These are phyloP conservation scores for Stenopsyche tienmushanensis DNA, from an alignment of 1,140 invertebrate species.

Conservation along the genomic window DNA sequence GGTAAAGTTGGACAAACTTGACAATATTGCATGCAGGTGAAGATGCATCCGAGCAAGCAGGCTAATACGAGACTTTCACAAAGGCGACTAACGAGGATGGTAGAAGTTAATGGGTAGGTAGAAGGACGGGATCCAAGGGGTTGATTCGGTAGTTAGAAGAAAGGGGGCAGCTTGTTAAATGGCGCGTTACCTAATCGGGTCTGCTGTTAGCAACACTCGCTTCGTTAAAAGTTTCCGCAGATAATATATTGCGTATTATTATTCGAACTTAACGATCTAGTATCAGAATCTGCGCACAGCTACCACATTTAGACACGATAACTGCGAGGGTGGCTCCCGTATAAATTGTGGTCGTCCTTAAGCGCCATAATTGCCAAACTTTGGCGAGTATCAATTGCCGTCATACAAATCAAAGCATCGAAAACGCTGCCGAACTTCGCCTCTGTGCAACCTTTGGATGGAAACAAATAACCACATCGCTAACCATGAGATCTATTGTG, in stretches of 20 bases:
- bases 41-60: too few relatives aligned
- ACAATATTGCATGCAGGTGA: too few relatives aligned
- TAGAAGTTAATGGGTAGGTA: background rate
- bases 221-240: conserved; percentile 37
- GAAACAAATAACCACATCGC: background rate
- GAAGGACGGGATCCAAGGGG: too few relatives aligned
- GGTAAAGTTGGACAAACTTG: too few relatives aligned
- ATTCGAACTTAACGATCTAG: conserved; percentile 23
- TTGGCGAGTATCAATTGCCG: background rate
- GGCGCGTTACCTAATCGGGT: conserved; percentile 32
- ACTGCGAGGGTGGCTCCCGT: background rate
- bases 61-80: too few relatives aligned
- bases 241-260: conserved; percentile 35
- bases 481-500: too few relatives aligned
- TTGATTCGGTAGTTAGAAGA: background rate
- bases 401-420: background rate
- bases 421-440: background rate
- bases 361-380: conserved; percentile 1
- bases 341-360: background rate
- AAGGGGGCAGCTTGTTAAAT: conserved; percentile 27
- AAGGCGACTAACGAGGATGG: background rate
- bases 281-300: conserved; percentile 10
- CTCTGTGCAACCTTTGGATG: background rate
- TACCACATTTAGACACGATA: too few relatives aligned
- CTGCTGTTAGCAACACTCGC: conserved; percentile 38